Conservation (phyloP, 2,113 vertebrate species). For the Halcyon malimbica region DNA sequence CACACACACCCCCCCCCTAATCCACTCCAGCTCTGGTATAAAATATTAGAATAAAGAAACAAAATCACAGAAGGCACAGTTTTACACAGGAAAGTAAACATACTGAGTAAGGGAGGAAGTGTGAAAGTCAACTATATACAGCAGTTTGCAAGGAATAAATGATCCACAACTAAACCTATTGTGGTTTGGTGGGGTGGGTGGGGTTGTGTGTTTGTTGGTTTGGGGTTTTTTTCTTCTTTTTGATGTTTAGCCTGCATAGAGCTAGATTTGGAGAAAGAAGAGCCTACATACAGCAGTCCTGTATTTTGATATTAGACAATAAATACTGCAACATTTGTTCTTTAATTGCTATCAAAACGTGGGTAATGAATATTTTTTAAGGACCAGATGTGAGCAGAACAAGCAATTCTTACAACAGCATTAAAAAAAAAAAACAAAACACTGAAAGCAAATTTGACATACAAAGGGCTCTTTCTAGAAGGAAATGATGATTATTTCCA, state of each 20-base stretch:
- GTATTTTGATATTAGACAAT: background rate
- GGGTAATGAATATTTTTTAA: background rate
- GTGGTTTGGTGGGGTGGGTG: too few species aligned
- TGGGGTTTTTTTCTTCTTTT: too few species aligned
- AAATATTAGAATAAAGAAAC: background rate
- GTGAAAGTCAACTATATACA: background rate
- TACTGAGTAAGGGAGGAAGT: background rate
- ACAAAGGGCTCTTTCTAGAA: background rate
- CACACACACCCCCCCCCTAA: background rate
- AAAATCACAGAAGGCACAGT: background rate
- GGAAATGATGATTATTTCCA: slow-evolving; percentile 7
- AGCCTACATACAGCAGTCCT: background rate
- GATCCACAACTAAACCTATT: background rate
- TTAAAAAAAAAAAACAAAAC: background rate
- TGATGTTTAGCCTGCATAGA: background rate
- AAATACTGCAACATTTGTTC: background rate
- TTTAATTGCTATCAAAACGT: background rate
- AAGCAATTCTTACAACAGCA: background rate
- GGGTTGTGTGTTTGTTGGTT: too few species aligned
- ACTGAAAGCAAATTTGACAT: background rate
- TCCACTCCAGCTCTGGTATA: background rate
- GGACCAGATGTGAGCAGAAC: background rate
- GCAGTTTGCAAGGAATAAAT: background rate
- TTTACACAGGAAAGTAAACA: background rate
- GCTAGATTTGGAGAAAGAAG: background rate